Evolutionary conservation across 2,888 invertebrate genomes (phyloP).

Genomic region (Parascotia fuliginaria): DNA sequence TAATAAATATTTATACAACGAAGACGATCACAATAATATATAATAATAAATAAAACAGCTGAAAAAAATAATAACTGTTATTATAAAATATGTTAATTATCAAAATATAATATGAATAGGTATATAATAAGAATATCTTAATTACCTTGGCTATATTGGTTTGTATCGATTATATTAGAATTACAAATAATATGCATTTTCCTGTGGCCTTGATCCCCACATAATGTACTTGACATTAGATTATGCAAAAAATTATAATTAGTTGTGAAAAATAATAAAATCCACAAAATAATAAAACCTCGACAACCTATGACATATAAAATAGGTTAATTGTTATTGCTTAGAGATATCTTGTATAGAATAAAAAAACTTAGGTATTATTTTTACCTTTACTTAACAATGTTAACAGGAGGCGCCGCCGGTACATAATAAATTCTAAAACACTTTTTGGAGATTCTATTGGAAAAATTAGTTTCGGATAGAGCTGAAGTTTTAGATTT

Average conservation of each 20-base stretch:
- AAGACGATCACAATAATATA: too few relatives aligned
- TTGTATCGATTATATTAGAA: neutral
- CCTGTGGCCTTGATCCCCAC: conserved; percentile 25
- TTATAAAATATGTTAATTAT: neutral
- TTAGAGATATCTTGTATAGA: too few relatives aligned
- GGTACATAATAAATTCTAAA: too few relatives aligned
- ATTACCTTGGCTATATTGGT: conserved; percentile 18
- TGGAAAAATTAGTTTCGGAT: too few relatives aligned
- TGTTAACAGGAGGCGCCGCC: too few relatives aligned
- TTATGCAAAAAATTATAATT: neutral
- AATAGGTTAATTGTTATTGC: too few relatives aligned
- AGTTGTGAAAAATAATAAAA: neutral
- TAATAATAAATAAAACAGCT: too few relatives aligned
- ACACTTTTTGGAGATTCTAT: too few relatives aligned
- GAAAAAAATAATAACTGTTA: neutral
- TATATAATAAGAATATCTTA: conserved; percentile 4
- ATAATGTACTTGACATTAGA: conserved; percentile 16
- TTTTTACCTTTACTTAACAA: too few relatives aligned
- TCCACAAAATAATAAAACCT: neutral
- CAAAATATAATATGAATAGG: neutral
- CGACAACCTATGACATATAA: neutral
- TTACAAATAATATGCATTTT: conserved; percentile 26
- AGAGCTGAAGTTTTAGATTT: too few relatives aligned
- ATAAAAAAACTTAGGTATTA: too few relatives aligned
- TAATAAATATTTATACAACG: too few relatives aligned